These are phyloP conservation scores for Tiliacea aurago DNA, from an alignment of 2,888 invertebrate genomes.

Conservation along the genomic window DNA sequence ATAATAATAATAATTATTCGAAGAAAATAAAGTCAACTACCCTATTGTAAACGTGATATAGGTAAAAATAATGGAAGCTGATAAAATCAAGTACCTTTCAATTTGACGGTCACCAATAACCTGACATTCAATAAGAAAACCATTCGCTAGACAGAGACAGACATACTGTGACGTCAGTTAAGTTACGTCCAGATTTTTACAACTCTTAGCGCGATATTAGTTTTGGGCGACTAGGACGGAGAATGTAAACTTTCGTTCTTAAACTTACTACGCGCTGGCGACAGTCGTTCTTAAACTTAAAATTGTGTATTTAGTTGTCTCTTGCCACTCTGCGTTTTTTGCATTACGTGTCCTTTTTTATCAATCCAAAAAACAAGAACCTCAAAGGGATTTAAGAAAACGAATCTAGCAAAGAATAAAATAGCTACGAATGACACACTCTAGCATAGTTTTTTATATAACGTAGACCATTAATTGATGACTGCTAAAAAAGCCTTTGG, in stretches of 20 bases:
- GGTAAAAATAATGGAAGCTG: neutral
- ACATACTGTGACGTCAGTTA: neutral
- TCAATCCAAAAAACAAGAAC: neutral
- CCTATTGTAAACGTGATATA: neutral
- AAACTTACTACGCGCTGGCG: too few species aligned
- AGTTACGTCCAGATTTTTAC: neutral
- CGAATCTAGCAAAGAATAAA: neutral
- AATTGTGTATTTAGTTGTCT: too few species aligned
- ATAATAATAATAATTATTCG: neutral
- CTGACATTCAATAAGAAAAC: neutral
- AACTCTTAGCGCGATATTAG: neutral
- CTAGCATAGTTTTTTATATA: neutral
- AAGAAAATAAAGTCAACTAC: conserved; percentile 9
- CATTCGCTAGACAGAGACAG: conserved; percentile 3
- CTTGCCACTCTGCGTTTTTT: neutral
- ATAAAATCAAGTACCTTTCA: neutral
- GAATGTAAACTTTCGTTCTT: too few species aligned
- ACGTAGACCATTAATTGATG: neutral
- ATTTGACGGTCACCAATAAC: conserved; percentile 22
- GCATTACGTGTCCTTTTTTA: neutral
- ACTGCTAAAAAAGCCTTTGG: neutral
- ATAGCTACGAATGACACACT: neutral
- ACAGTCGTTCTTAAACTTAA: too few species aligned
- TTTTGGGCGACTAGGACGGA: conserved; percentile 9
- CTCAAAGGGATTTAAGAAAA: neutral